These are phyloP conservation scores for Synergus japonicus DNA, from an alignment of 2,888 invertebrate genomes.

Conservation along the genomic window DNA sequence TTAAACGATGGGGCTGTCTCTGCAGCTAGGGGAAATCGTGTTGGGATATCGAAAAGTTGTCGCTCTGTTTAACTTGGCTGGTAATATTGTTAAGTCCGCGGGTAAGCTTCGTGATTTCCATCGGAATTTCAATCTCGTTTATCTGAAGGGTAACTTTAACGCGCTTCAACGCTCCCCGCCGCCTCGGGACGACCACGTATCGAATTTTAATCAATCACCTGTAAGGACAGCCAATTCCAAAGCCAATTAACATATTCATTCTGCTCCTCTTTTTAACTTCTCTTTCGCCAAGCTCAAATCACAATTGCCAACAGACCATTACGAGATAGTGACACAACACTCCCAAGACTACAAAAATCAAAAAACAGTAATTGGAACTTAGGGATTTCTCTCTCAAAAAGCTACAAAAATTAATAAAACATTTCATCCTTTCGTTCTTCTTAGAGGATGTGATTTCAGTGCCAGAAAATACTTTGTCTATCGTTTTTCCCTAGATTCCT, in stretches of 20 bases:
- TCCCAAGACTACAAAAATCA: background rate
- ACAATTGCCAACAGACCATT: slow-evolving; percentile 56
- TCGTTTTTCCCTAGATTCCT: too few species aligned
- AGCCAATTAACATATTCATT: slow-evolving; percentile 76
- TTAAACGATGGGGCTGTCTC: slow-evolving; percentile 26
- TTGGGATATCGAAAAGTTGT: slow-evolving; percentile 62
- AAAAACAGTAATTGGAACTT: too few species aligned
- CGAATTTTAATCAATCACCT: slow-evolving; percentile 76
- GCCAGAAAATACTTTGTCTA: too few species aligned
- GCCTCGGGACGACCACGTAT: slow-evolving; percentile 65
- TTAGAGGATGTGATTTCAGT: too few species aligned
- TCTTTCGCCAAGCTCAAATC: slow-evolving; percentile 62
- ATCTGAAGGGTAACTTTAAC: slow-evolving; percentile 69
- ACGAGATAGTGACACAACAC: slow-evolving; percentile 43
- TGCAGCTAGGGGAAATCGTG: slow-evolving; percentile 41
- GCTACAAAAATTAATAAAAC: too few species aligned
- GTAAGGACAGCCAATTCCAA: slow-evolving; percentile 73
- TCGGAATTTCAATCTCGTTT: slow-evolving; percentile 73
- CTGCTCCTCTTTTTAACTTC: slow-evolving; percentile 61
- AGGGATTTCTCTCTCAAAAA: too few species aligned
- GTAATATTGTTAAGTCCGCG: slow-evolving; percentile 67
- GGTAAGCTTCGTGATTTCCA: slow-evolving; percentile 65
- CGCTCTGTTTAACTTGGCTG: slow-evolving; percentile 67
- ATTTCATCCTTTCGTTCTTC: too few species aligned
- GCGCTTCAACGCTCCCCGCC: slow-evolving; percentile 55